A percentile compares a stretch with the other conserved stretches of the same genome.
These are phyloP conservation scores for Paralichthys olivaceus DNA, from an alignment of 2,113 vertebrate species.

Conservation along the genomic window DNA sequence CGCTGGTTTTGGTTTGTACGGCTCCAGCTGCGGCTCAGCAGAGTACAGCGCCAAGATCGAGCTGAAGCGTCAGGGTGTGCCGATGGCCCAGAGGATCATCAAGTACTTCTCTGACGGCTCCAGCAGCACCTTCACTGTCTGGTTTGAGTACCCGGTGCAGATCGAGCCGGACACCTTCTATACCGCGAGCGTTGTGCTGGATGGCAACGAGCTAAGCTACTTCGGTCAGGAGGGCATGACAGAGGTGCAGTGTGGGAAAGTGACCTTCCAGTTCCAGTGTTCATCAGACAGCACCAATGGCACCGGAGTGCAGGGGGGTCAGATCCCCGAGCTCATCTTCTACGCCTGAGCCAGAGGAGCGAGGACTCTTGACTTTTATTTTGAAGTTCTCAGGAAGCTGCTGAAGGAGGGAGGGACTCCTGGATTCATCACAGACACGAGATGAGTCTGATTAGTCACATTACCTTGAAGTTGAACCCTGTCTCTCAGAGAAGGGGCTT, in stretches of 20 bases:
- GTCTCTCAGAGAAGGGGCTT: neutral
- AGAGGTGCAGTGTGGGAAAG: slow-evolving; percentile 96
- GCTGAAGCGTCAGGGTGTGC: slow-evolving; percentile 93
- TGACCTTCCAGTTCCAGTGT: slow-evolving; percentile 99
- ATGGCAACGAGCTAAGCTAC: slow-evolving; percentile 97
- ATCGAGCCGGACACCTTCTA: slow-evolving; percentile 98
- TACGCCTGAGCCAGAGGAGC: slow-evolving; percentile 83
- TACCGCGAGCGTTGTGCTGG: slow-evolving; percentile 95
- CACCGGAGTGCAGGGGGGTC: slow-evolving; percentile 96
- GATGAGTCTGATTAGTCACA: neutral
- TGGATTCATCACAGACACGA: neutral
- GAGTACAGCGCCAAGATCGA: slow-evolving; percentile 97
- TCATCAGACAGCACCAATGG: slow-evolving; percentile 99
- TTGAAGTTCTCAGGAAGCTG: slow-evolving; percentile 16
- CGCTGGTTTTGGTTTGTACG: slow-evolving; percentile 95
- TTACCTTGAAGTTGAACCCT: neutral
- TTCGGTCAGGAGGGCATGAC: slow-evolving; percentile 99
- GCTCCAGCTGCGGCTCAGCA: slow-evolving; percentile 95
- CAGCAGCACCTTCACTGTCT: slow-evolving; percentile 95
- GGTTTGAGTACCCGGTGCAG: slow-evolving; percentile 97
- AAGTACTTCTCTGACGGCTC: slow-evolving; percentile 98
- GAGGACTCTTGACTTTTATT: neutral
- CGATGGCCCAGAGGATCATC: slow-evolving; percentile 90
- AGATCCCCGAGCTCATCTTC: slow-evolving; percentile 98
- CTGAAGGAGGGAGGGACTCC: neutral